Conservation (phyloP, 2,797 vertebrate species). For the Cyprinodon diabolis region DNA sequence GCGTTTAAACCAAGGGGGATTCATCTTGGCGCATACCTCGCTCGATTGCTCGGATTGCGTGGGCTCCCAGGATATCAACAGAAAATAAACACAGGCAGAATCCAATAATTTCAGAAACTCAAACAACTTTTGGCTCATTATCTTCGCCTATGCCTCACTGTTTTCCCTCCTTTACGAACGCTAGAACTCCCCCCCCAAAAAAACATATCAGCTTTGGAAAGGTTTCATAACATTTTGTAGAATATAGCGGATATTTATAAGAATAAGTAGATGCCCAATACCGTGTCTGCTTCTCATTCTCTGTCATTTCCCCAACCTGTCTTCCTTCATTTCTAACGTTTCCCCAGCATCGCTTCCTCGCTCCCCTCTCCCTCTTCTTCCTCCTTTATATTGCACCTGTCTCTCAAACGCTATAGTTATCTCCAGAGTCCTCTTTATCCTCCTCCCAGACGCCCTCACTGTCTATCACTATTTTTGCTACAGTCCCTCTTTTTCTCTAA, state of each 20-base stretch:
- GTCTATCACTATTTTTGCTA: slow-evolving; percentile 55
- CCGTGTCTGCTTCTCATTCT: slow-evolving; percentile 54
- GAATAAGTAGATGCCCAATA: slow-evolving; percentile 70
- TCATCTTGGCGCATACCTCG: slow-evolving; percentile 1
- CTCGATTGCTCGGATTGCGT: slow-evolving; percentile 21
- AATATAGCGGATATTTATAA: slow-evolving; percentile 61
- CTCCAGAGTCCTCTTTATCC: slow-evolving; percentile 66
- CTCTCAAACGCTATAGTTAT: slow-evolving; percentile 73
- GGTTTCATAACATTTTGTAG: slow-evolving; percentile 32
- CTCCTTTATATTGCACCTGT: slow-evolving; percentile 75
- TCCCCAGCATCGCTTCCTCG: slow-evolving; percentile 10
- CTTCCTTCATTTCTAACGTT: slow-evolving; percentile 42
- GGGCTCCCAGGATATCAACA: slow-evolving; percentile 19
- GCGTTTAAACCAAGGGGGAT: slow-evolving; percentile 5
- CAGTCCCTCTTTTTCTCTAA: slow-evolving; percentile 21
- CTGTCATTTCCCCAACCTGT: slow-evolving; percentile 60
- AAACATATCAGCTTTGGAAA: slow-evolving; percentile 31
- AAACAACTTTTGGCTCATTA: slow-evolving; percentile 49
- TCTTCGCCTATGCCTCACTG: slow-evolving; percentile 23
- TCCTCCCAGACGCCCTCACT: slow-evolving; percentile 27
- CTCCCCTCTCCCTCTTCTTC: slow-evolving; percentile 39
- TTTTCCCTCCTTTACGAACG: slow-evolving; percentile 30
- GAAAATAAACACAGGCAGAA: slow-evolving; percentile 32
- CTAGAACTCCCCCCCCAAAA: slow-evolving; percentile 8
- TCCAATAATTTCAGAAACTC: slow-evolving; percentile 34